Conservation (phyloP, 2,888 invertebrate genomes). For the Hirtodrosophila trivittata region DNA sequence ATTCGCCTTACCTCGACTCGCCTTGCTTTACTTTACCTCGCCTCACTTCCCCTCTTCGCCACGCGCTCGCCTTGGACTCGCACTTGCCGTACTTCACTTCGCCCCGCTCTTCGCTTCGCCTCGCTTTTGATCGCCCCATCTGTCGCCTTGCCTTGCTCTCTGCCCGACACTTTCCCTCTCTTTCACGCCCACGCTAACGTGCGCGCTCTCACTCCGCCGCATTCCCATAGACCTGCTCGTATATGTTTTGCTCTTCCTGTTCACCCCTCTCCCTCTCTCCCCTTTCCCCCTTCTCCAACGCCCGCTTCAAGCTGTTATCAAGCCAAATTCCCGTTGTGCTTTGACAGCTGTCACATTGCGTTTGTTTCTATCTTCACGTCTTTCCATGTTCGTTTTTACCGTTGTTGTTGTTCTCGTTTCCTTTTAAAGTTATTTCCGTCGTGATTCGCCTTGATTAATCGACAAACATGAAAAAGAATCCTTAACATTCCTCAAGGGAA, state of each 20-base stretch:
- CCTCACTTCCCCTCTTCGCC: no score
- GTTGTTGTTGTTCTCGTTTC: slow-evolving; percentile 20
- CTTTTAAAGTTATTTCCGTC: slow-evolving; percentile 31
- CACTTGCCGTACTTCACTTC: no score
- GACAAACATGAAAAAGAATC: slow-evolving; percentile 27
- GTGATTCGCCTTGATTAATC: slow-evolving; percentile 63
- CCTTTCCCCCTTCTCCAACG: background rate
- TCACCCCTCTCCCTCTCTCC: background rate
- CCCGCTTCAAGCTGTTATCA: slow-evolving; percentile 37
- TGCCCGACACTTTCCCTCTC: background rate
- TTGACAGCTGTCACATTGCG: slow-evolving; percentile 75
- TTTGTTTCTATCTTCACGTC: slow-evolving; percentile 42
- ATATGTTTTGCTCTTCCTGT: slow-evolving; percentile 3
- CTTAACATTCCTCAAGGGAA: slow-evolving; percentile 11
- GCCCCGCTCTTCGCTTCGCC: no score
- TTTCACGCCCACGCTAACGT: background rate
- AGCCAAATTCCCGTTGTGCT: slow-evolving; percentile 54
- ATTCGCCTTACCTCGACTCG: background rate
- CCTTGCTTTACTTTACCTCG: background rate
- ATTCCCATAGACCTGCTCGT: slow-evolving; percentile 43
- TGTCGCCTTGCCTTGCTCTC: no score
- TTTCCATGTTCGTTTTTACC: slow-evolving; percentile 12
- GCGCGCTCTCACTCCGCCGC: slow-evolving; percentile 1
- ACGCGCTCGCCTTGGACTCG: no score
- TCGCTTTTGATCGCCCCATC: no score